phyloP scores from a whole-genome alignment of 2,113 vertebrate species.

The Romanogobio albipinnatus region DNA sequence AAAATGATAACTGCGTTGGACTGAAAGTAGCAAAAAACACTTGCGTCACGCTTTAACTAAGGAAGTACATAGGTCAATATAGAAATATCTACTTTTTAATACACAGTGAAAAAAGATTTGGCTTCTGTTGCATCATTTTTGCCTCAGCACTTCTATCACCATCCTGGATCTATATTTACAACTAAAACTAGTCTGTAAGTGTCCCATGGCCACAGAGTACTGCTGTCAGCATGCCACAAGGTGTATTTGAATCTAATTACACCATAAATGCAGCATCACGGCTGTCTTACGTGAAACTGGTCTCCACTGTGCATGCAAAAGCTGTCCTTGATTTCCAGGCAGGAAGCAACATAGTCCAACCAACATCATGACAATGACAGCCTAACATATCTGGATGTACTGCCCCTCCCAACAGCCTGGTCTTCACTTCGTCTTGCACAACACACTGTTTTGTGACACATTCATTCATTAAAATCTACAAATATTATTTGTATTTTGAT shows the following conservation, averaged over 20 bases:
- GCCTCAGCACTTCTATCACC: not conserved
- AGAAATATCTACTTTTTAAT: not conserved
- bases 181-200: not conserved
- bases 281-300: not conserved
- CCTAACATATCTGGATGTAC: not conserved
- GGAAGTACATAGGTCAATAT: not conserved
- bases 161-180: not conserved
- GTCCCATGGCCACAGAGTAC: not conserved
- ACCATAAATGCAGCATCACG: not conserved
- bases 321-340: not conserved
- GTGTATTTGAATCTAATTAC: constrained; percentile 5
- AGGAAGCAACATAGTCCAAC: not conserved
- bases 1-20: no score
- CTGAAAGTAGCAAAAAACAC: no score
- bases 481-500: not conserved
- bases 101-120: not conserved
- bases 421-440: not conserved
- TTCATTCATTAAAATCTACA: not conserved
- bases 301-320: constrained; percentile 5
- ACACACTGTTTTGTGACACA: not conserved
- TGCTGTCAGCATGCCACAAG: not conserved
- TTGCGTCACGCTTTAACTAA: not conserved
- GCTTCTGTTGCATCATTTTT: not conserved
- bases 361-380: not conserved
- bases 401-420: not conserved